Evolutionary conservation across 2,888 invertebrate species (phyloP), one percentile per base, ranked within the genome.

Genomic region (Cryptophagus acutangulus): DNA sequence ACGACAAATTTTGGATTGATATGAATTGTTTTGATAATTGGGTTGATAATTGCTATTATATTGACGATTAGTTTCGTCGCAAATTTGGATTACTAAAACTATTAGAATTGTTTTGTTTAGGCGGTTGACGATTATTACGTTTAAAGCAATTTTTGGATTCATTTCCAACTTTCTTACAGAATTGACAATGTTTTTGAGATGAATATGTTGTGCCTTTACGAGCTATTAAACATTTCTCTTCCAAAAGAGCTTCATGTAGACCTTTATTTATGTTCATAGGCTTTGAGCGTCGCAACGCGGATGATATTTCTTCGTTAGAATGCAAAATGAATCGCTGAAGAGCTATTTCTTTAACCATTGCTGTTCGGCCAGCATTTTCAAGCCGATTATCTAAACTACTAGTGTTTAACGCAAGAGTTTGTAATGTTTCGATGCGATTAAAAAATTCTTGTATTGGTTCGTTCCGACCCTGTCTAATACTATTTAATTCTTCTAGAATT

Each of bases 181-280:
- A 31, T 3, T 15, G 13, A 12, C 31, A 15, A 31, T 3, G 3
- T 5, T 15, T 16, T 5, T 16, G 31, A 8, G 10, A 28, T 28
- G 31, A 3, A n/a, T n/a, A n/a, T 24, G 12, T 2, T 26, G n/a
- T 26, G 12, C n/a, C n/a, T 6, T 8, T 26, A 6, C 26, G 26
- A n/a, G 40, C 40, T 18, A 10, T 9, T 1, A 40, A 18, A 18
- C 18, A 35, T 35, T 35, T 34, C 29, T 40, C 40, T 35, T 40
- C 40, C 13, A 28, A 12, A 3, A 36, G 14, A 3, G 35, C 34
- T 28, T 35, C 40, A 10, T 17, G 10, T 4, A 40, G 15, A 2
- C 35, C 40, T 9, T 40, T 35, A 2, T 18, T 24, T 1, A 40
- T 5, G n/a, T 5, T 35, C 29, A 35, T 28, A 4, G 40, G 35